A percentile compares a stretch with the other conserved stretches of the same genome.
Conservation (phyloP, 2,797 vertebrate species). For the Melanotaenia trifasciata region DNA sequence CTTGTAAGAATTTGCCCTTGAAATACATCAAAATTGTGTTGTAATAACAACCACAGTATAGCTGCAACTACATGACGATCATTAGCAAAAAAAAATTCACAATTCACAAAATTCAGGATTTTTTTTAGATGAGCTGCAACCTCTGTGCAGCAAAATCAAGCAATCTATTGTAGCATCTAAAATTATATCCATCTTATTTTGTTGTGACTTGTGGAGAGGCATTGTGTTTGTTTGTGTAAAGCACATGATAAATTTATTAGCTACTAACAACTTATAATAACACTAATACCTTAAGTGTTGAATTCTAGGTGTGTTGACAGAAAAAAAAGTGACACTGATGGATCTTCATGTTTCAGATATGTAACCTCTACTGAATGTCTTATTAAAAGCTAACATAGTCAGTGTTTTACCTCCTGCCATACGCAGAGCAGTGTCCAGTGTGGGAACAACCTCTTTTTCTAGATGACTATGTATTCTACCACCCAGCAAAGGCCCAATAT, state of each 20-base stretch:
- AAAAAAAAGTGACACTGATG: not conserved
- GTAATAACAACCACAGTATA: slow-evolving; percentile 4
- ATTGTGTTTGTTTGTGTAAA: not conserved
- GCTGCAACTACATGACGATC: not conserved
- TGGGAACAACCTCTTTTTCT: slow-evolving; percentile 87
- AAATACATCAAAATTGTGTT: slow-evolving; percentile 5
- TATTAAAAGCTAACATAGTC: not conserved
- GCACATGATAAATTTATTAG: not conserved
- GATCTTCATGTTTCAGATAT: not conserved
- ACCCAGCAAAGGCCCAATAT: slow-evolving; percentile 89
- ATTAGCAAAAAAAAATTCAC: not conserved
- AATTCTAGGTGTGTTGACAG: no score
- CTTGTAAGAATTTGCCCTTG: not conserved
- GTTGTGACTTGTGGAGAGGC: not conserved
- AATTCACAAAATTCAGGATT: slow-evolving; percentile 2
- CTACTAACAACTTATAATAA: not conserved
- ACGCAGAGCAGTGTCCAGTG: slow-evolving; percentile 87
- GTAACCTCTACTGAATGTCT: not conserved
- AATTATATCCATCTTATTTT: not conserved
- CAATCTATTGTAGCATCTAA: not conserved
- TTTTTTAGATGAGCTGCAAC: not conserved
- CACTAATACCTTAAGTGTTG: not conserved
- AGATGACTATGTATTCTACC: slow-evolving; percentile 86
- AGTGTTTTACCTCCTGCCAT: slow-evolving; percentile 88
- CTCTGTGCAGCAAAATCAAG: not conserved